Conservation (phyloP, 1,140 invertebrate genomes). For the Procambarus clarkii region DNA sequence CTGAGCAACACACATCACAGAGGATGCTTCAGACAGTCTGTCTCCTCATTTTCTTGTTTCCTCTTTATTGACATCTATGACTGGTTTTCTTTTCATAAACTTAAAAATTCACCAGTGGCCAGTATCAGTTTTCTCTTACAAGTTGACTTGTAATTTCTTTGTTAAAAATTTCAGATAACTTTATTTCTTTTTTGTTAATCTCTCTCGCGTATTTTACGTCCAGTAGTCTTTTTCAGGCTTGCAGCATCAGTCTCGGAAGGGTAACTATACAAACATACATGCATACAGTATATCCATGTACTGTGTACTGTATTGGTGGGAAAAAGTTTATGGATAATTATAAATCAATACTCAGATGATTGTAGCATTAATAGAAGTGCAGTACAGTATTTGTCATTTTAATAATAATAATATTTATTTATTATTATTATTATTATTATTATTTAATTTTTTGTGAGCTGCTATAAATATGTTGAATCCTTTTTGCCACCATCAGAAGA, state of each 20-base stretch:
- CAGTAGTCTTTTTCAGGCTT: conserved; percentile 10
- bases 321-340: background rate
- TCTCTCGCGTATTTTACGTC: background rate
- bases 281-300: no score
- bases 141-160: background rate
- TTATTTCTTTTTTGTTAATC: background rate
- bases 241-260: conserved; percentile 10
- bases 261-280: background rate
- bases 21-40: conserved; percentile 17
- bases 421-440: no score
- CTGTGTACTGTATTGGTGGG: background rate
- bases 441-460: background rate
- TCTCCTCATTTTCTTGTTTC: background rate
- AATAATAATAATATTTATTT: no score
- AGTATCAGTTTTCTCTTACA: background rate
- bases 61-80: background rate
- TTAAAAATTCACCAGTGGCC: background rate
- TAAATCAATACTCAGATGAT: background rate
- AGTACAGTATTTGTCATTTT: no score
- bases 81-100: background rate
- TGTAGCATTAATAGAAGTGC: background rate
- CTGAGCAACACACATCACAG: conserved; percentile 26
- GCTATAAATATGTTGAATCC: background rate
- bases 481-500: background rate
- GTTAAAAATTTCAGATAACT: background rate